Evolutionary conservation across 2,797 vertebrate genomes (phyloP), one percentile per base, ranked within the genome.

Genomic region (Thalassophryne amazonica): DNA sequence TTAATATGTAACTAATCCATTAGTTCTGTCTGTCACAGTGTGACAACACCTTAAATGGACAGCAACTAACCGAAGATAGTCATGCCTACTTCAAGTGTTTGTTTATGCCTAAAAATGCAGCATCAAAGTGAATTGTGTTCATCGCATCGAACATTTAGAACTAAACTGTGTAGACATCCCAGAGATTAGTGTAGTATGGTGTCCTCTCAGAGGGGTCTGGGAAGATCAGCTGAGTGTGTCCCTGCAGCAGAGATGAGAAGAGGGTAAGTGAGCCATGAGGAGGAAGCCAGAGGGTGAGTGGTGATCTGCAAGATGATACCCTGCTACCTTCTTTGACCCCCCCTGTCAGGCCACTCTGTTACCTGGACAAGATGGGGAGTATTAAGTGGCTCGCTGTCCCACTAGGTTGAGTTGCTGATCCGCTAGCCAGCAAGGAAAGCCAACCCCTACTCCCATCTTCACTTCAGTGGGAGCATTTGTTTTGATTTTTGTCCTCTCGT

Each of bases 391-490:
- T 73, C 46, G 72, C 81, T 79, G 81, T 86, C 81, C 78, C 69
- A 84, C 56, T 81, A 89, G 84, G 86, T 86, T 79, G 81, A 85
- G 85, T 88, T 86, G 81, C 86, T 76, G 85, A 76, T 80, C 79
- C 77, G 60, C 74, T 74, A 77, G 80, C 84, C 76, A 76, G 73
- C 74, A 76, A 76, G 74, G 81, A 87, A 86, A 86, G 73, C 76
- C 81, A 83, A 86, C 79, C 84, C 84, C 58, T 33, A 37, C 82
- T 82, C 75, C 78, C 84, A 84, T 88, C 84, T 88, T 88, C 83
- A 88, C 84, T 84, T 86, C 81, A 83, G 78, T 87, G 79, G 76
- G 78, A 86, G 73, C 81, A 81, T 86, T 89, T 89, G 87, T 89
- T 89, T 83, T 85, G 84, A 86, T 86, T 89, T 84, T 75, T 76